Conservation (phyloP, 2,797 vertebrate species). For the Morelia viridis region DNA sequence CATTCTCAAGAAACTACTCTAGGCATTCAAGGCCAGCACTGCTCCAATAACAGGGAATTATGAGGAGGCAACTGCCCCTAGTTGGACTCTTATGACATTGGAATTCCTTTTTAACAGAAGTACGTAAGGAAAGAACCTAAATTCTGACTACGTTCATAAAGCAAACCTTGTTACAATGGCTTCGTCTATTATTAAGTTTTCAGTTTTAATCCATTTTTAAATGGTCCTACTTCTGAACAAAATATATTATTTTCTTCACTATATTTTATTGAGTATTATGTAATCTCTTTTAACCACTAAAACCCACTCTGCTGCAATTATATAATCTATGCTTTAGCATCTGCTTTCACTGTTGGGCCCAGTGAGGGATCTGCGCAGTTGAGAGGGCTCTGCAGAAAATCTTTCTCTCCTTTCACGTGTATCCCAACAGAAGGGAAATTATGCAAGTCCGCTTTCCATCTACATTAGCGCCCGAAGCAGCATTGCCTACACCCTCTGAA, state of each 20-base stretch:
- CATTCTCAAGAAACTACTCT: not conserved
- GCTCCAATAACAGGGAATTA: conserved; percentile 43
- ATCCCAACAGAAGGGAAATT: not conserved
- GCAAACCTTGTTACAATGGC: conserved; percentile 16
- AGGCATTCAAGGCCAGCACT: conserved; percentile 32
- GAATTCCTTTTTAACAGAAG: conserved; percentile 30
- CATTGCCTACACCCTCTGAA: conserved; percentile 20
- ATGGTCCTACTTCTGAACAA: not conserved
- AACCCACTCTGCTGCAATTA: not conserved
- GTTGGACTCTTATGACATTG: conserved; percentile 52
- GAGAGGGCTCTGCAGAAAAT: not conserved
- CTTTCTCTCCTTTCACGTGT: not conserved
- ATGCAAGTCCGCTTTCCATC: conserved; percentile 9
- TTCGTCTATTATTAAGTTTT: conserved; percentile 9
- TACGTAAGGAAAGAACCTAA: conserved; percentile 23
- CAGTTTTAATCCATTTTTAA: not conserved
- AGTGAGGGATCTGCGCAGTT: not conserved
- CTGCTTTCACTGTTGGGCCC: not conserved
- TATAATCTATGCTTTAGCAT: not conserved
- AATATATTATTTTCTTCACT: not conserved
- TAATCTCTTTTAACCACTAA: not conserved
- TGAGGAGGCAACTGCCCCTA: conserved; percentile 40
- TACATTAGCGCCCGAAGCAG: conserved; percentile 1
- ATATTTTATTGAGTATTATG: not conserved
- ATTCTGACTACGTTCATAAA: conserved; percentile 21